Evolutionary conservation across 2,797 vertebrate genomes (phyloP), one percentile per base, ranked within the genome.

Genomic region (Helarctos malayanus): DNA sequence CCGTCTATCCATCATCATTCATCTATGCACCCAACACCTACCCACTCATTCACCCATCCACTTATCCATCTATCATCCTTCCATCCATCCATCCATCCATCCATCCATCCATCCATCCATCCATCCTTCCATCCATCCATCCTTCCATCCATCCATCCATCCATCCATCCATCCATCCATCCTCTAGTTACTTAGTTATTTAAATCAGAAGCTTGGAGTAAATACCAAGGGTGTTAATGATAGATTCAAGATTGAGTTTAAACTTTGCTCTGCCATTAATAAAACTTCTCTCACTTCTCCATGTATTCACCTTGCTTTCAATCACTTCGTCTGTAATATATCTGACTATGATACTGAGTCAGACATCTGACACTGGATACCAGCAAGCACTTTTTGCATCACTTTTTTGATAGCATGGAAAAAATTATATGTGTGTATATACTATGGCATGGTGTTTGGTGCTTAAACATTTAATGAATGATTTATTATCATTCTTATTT

Each of bases 81-180:
- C 47, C 10, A 38, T 38, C 38, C 38, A 38, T 38, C 38, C n/a
- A 35, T 25, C 32, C 10, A 10, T 4, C 1, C 11, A 45, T 0
- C 71, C 27, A 5, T 21, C 56, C 41, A 9, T 32, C 45, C 57
- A 7, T 25, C 27, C 63, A 80, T 8, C 69, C 57, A 76, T 12
- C 14, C 13, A 54, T 2, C 12, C 15, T 7, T 4, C 1, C 11
- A 45, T 0, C 71, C 14, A 13, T 18, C 14, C 8, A 19, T 7
- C 41, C 8, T 3, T 1, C 29, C 35, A 13, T 2, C 35, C 35
- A 11, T 4, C 1, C 11, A 45, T 0, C 71, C 27, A 7, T 21
- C 56, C 41, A 9, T 32, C 45, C 57, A 5, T 25, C 27, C 63
- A 80, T 8, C 69, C 57, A 76, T 12, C 14, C 13, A 54, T 2